A percentile compares a stretch with the other conserved stretches of the same genome.
Conservation (phyloP, 2,797 vertebrate species). For the Enteromius radiatus region DNA sequence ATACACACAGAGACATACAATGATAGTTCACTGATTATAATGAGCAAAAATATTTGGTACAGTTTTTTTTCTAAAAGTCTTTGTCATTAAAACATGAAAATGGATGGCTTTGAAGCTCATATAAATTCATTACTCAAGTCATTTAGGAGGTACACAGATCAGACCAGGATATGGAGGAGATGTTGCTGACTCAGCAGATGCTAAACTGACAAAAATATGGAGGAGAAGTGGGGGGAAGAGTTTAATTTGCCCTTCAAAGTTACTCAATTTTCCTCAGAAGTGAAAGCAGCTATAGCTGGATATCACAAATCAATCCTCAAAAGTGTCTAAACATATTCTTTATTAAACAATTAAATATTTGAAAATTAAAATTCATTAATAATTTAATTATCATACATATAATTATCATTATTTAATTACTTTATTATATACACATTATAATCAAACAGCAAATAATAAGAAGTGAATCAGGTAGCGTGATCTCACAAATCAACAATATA, state of each 20-base stretch:
- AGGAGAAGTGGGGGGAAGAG: not conserved
- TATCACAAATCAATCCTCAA: not conserved
- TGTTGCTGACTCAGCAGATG: conserved; percentile 14
- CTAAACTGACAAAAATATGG: not conserved
- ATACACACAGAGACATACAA: not conserved
- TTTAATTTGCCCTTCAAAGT: not conserved
- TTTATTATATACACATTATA: too few relatives aligned
- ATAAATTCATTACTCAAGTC: not conserved
- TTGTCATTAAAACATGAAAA: conserved; percentile 25
- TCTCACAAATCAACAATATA: not conserved
- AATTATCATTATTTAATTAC: too few relatives aligned
- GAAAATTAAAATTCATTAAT: too few relatives aligned
- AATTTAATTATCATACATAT: too few relatives aligned
- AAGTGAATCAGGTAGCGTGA: not conserved
- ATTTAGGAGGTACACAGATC: conserved; percentile 20
- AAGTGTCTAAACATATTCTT: not conserved
- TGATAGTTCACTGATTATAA: conserved; percentile 9
- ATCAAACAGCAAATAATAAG: not conserved
- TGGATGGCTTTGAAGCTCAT: conserved; percentile 5
- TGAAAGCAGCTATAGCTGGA: not conserved
- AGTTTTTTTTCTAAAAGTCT: conserved; percentile 8
- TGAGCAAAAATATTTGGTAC: not conserved
- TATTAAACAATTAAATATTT: too few relatives aligned
- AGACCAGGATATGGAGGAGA: not conserved
- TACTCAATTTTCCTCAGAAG: not conserved